phyloP scores from a whole-genome alignment of 1,140 invertebrate species.

The Schlechtendalia chinensis region DNA sequence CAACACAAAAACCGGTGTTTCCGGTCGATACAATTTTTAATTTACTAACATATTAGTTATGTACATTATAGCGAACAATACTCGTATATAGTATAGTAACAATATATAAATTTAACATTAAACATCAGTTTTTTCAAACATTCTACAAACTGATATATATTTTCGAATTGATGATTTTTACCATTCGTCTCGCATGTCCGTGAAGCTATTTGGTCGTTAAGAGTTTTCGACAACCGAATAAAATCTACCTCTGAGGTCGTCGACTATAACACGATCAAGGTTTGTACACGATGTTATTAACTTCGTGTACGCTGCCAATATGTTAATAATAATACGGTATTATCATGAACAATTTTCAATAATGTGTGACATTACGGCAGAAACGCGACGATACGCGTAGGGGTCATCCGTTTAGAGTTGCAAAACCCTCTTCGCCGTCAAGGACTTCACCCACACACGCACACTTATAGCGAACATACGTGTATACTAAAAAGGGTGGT shows the following conservation, averaged over 20 bases:
- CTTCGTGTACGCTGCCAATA: neutral
- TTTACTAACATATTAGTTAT: no score
- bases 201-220: neutral
- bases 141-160: neutral
- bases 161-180: neutral
- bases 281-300: neutral
- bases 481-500: slow-evolving; percentile 17
- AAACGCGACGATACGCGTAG: neutral
- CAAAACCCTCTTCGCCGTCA: slow-evolving; percentile 19
- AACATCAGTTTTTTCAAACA: neutral
- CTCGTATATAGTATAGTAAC: no score
- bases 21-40: no score
- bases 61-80: no score
- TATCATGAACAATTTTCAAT: slow-evolving; percentile 13
- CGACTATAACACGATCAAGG: slow-evolving; percentile 32
- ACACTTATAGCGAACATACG: neutral
- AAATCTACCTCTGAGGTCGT: slow-evolving; percentile 31
- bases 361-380: neutral
- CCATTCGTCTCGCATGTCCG: slow-evolving; percentile 7
- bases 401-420: slow-evolving; percentile 20
- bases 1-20: no score
- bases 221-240: slow-evolving; percentile 31
- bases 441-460: neutral
- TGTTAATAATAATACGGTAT: neutral
- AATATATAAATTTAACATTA: neutral